Percentiles rank a stretch among this genome's conserved stretches.
phyloP scores from a whole-genome alignment of 2,113 vertebrate genomes.

The Recurvirostra avosetta region DNA sequence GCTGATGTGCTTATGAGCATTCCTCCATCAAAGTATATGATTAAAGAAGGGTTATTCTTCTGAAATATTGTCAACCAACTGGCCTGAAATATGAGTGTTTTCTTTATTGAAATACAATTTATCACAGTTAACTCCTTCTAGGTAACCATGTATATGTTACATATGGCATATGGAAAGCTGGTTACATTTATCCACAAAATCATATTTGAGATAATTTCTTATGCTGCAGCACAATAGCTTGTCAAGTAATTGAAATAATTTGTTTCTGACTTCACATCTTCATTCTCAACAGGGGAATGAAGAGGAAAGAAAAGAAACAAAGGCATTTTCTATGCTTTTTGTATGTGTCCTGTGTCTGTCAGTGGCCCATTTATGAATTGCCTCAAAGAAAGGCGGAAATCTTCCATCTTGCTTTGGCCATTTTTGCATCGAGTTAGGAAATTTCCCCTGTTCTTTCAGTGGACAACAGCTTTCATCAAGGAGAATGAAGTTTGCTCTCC shows the following conservation, averaged over 20 bases:
- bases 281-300: background rate
- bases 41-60: slow-evolving; percentile 71
- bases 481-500: background rate
- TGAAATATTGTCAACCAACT: slow-evolving; percentile 67
- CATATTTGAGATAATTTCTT: slow-evolving; percentile 3
- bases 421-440: background rate
- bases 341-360: background rate
- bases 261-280: background rate
- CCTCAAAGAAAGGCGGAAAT: background rate
- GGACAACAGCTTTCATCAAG: background rate
- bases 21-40: slow-evolving; percentile 68
- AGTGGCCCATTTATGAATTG: background rate
- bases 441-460: background rate
- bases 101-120: slow-evolving; percentile 64
- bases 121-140: slow-evolving; percentile 42
- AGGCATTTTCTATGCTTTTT: background rate
- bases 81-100: slow-evolving; percentile 61
- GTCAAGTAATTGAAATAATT: slow-evolving; percentile 26
- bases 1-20: slow-evolving; percentile 64
- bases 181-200: background rate
- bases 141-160: background rate
- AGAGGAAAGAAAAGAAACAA: background rate
- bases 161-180: background rate
- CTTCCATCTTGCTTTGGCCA: background rate
- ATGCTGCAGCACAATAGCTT: background rate